Evolutionary conservation across 2,113 vertebrate species (phyloP).

Genomic region (Acanthisitta chloris): DNA sequence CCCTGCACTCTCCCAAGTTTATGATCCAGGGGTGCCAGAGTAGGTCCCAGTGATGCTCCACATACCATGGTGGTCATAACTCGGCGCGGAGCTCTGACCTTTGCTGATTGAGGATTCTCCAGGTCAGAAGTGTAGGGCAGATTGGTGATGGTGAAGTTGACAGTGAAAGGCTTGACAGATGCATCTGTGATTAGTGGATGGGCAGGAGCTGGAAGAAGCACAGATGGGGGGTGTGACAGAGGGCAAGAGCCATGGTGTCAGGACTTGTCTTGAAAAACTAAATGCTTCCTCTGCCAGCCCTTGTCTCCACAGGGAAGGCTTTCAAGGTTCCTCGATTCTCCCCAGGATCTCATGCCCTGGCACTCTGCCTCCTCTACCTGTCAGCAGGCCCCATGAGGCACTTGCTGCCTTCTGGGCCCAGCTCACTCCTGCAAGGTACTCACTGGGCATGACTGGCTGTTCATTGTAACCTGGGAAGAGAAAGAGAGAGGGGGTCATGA

Average conservation of each 20-base stretch:
- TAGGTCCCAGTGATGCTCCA: not conserved
- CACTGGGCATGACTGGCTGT: not conserved
- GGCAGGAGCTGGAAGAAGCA: no score
- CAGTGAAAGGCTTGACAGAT: not conserved
- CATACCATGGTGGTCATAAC: not conserved
- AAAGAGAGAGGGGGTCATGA: not conserved
- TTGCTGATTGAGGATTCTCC: not conserved
- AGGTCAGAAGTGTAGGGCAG: not conserved
- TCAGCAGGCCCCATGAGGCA: not conserved
- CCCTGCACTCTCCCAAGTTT: rapidly evolving
- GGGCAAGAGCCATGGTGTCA: no score
- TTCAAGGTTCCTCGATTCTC: no score
- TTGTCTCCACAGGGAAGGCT: no score
- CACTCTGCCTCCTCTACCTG: no score
- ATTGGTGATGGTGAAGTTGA: not conserved
- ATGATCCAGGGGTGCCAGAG: no score
- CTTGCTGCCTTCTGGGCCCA: not conserved
- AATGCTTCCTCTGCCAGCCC: no score
- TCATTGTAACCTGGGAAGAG: not conserved
- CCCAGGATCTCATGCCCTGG: no score
- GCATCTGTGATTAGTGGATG: no score
- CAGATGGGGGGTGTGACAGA: no score
- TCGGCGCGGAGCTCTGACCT: not conserved
- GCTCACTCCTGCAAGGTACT: not conserved
- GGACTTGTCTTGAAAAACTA: no score